Conservation (phyloP, 1,140 invertebrate species). For the Brachionus angularis region DNA sequence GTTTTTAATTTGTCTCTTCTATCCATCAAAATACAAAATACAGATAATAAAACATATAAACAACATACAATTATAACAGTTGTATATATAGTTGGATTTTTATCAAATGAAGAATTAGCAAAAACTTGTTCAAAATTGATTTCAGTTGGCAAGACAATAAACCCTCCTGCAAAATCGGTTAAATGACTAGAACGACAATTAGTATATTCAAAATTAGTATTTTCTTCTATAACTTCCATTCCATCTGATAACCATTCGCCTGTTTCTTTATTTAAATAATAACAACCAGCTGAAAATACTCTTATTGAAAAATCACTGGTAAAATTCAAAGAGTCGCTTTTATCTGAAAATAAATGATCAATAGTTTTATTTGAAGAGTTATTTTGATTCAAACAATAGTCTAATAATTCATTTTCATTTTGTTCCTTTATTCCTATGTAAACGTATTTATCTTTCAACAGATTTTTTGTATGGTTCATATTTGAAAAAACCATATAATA, state of each 20-base stretch:
- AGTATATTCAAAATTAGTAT: slow-evolving; percentile 16
- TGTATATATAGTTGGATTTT: slow-evolving; percentile 63
- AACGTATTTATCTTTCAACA: not conserved
- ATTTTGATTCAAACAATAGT: not conserved
- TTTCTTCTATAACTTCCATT: not conserved
- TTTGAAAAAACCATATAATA: not conserved
- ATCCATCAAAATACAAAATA: slow-evolving; percentile 49
- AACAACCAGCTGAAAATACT: slow-evolving; percentile 18
- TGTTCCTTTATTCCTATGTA: not conserved
- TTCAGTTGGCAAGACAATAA: slow-evolving; percentile 55
- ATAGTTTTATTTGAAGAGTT: not conserved
- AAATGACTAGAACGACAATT: slow-evolving; percentile 55
- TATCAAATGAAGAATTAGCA: slow-evolving; percentile 59
- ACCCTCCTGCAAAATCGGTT: slow-evolving; percentile 57
- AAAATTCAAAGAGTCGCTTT: too few relatives aligned
- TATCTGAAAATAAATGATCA: not conserved
- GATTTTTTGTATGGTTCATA: not conserved
- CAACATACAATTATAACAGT: slow-evolving; percentile 59
- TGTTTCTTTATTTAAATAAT: not conserved
- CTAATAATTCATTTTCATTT: not conserved
- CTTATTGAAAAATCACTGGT: not conserved
- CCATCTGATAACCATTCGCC: slow-evolving; percentile 4
- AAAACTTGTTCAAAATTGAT: slow-evolving; percentile 58
- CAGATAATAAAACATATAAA: slow-evolving; percentile 56
- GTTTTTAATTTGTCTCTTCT: slow-evolving; percentile 47